Evolutionary conservation across 2,888 invertebrate species (phyloP).

Genomic region (Leptogaster cylindrica): DNA sequence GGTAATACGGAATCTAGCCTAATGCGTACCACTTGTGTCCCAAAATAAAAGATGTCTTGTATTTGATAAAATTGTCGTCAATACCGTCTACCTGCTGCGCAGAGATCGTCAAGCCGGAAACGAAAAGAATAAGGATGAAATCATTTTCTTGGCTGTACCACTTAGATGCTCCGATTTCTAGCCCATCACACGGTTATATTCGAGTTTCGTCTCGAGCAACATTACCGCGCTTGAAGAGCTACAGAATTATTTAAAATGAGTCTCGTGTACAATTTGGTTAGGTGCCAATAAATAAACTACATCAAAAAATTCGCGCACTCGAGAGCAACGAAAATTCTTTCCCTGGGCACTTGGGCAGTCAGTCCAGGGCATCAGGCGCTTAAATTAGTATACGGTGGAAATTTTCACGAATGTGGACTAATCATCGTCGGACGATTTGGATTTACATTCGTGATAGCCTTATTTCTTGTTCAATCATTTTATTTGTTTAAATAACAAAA

Average conservation of each 20-base stretch:
- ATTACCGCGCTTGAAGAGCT: neutral
- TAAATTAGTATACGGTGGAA: slow-evolving; percentile 12
- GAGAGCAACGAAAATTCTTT: slow-evolving; percentile 27
- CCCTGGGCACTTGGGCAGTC: slow-evolving; percentile 29
- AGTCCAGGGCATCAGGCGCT: slow-evolving; percentile 24
- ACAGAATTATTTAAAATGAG: neutral
- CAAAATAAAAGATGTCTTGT: slow-evolving; percentile 3
- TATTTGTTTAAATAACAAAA: too few relatives aligned
- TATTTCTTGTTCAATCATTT: too few relatives aligned
- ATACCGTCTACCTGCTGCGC: neutral
- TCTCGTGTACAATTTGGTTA: slow-evolving; percentile 26
- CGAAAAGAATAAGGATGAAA: slow-evolving; percentile 29
- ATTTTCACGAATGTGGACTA: slow-evolving; percentile 48
- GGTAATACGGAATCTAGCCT: neutral
- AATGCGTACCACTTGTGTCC: neutral
- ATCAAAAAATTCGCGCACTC: slow-evolving; percentile 10
- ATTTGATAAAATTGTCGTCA: neutral
- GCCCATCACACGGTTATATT: neutral
- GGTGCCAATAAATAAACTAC: slow-evolving; percentile 24
- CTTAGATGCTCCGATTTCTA: slow-evolving; percentile 9
- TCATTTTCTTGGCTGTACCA: slow-evolving; percentile 32
- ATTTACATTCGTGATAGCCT: too few relatives aligned
- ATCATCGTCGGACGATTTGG: slow-evolving; percentile 43
- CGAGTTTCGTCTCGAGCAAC: neutral
- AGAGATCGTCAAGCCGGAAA: slow-evolving; percentile 18